phyloP scores from a whole-genome alignment of 1,140 invertebrate genomes.

The Lordiphosa collinella region DNA sequence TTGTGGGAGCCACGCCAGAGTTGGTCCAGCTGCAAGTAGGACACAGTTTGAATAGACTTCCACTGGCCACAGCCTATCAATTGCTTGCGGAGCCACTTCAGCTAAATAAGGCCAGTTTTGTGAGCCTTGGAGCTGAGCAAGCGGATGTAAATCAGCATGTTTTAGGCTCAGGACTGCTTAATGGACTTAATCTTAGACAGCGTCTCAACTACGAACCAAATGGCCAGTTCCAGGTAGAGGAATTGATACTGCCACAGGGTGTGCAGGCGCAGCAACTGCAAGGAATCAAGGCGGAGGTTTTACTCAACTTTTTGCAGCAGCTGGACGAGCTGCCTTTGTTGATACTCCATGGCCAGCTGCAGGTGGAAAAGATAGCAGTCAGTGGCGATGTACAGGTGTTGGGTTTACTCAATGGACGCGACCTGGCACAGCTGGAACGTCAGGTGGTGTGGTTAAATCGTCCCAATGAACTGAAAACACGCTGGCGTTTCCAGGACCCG shows the following conservation, averaged over 20 bases:
- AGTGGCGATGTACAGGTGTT: conserved; percentile 44
- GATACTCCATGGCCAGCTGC: conserved; percentile 62
- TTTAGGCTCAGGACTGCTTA: conserved; percentile 32
- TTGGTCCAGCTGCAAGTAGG: conserved; percentile 23
- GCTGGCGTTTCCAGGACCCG: conserved; percentile 37
- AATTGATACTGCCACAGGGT: conserved; percentile 50
- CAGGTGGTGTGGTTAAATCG: conserved; percentile 65
- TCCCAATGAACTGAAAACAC: conserved; percentile 49
- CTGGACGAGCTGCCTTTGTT: conserved; percentile 65
- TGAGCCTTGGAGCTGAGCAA: conserved; percentile 20
- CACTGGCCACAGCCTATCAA: conserved; percentile 44
- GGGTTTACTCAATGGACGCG: conserved; percentile 28
- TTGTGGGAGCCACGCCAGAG: conserved; percentile 13
- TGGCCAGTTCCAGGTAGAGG: conserved; percentile 49
- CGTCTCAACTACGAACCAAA: conserved; percentile 9
- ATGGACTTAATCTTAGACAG: conserved; percentile 17
- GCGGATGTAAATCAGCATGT: conserved; percentile 43
- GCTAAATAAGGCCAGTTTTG: conserved; percentile 28
- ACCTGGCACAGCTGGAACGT: conserved; percentile 46
- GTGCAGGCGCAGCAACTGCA: conserved; percentile 43
- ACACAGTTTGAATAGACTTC: conserved; percentile 37
- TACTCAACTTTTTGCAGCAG: conserved; percentile 53
- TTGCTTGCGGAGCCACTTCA: conserved; percentile 49
- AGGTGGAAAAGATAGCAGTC: conserved; percentile 53
- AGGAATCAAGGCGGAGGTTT: conserved; percentile 29